phyloP scores from a whole-genome alignment of 2,113 vertebrate genomes.

The Melierax canorus region DNA sequence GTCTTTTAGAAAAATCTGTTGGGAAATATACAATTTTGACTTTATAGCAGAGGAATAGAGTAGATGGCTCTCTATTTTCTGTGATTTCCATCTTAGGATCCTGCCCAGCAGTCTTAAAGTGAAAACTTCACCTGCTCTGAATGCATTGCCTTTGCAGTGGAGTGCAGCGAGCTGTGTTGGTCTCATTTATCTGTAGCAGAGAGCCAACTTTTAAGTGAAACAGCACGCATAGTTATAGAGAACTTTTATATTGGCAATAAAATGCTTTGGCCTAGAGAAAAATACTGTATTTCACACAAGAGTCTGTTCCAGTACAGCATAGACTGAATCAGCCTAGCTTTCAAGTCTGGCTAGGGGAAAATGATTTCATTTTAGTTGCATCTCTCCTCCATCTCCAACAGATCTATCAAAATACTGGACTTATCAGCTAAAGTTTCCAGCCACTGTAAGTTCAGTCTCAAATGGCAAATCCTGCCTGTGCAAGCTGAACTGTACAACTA shows the following conservation, averaged over 20 bases:
- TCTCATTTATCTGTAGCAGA: neutral
- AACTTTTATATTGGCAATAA: neutral
- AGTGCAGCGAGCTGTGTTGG: neutral
- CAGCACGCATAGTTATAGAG: neutral
- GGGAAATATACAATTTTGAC: neutral
- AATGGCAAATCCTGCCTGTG: neutral
- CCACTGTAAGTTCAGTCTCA: neutral
- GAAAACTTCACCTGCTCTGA: neutral
- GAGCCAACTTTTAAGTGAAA: slow-evolving; percentile 22
- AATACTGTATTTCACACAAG: neutral
- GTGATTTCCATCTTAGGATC: neutral
- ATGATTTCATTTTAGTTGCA: neutral
- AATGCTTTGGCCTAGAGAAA: neutral
- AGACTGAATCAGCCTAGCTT: neutral
- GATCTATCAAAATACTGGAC: neutral
- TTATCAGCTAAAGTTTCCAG: neutral
- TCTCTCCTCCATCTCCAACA: neutral
- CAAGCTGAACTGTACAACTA: neutral
- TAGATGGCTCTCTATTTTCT: neutral
- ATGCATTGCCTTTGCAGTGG: neutral
- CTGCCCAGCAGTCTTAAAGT: neutral
- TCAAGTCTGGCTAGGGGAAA: neutral
- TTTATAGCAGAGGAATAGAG: neutral
- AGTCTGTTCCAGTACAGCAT: neutral
- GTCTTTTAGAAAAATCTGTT: neutral